A percentile compares a stretch with the other conserved stretches of the same genome.
These are phyloP conservation scores for Mycteria americana DNA, from an alignment of 2,797 vertebrate genomes.

Conservation along the genomic window DNA sequence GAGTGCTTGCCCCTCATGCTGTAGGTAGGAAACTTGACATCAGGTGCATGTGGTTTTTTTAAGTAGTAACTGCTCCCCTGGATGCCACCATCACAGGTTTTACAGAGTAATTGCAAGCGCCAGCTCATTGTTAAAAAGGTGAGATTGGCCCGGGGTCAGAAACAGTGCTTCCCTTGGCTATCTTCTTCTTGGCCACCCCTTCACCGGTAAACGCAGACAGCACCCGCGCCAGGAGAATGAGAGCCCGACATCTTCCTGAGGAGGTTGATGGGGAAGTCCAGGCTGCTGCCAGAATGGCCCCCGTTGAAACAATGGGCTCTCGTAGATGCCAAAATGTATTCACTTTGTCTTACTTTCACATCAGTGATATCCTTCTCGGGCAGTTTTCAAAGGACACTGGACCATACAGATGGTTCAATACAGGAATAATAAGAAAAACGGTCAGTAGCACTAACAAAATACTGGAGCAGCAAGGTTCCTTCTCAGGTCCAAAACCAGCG, in stretches of 20 bases:
- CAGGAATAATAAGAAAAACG: neutral
- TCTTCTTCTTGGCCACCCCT: neutral
- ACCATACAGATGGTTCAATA: neutral
- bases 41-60: neutral
- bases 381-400: neutral
- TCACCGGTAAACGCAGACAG: neutral
- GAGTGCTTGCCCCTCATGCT: neutral
- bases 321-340: neutral
- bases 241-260: neutral
- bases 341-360: neutral
- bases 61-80: neutral
- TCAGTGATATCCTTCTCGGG: neutral
- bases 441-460: neutral
- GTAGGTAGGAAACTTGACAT: neutral
- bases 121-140: neutral
- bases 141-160: neutral
- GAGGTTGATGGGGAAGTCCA: neutral
- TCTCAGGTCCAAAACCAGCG: neutral
- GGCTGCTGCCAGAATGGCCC: neutral
- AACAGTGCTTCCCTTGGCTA: neutral
- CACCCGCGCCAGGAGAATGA: neutral
- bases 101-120: neutral
- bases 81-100: neutral
- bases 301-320: neutral
- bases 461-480: neutral